These are phyloP conservation scores for Sericinus montela DNA, from an alignment of 2,888 invertebrate species.

Conservation along the genomic window DNA sequence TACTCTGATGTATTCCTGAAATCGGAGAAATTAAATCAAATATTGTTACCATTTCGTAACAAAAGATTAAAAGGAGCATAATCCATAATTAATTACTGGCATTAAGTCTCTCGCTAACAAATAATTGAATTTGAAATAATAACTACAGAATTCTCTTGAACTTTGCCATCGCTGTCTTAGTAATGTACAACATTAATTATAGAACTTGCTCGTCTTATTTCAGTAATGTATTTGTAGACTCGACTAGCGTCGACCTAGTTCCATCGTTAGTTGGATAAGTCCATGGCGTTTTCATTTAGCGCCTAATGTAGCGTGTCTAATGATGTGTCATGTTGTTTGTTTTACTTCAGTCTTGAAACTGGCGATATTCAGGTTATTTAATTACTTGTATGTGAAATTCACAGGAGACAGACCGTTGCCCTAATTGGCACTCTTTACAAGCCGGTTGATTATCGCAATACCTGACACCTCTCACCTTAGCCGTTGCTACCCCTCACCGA, in stretches of 20 bases:
- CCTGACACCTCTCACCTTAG: too few relatives aligned
- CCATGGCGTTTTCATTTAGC: constrained; percentile 29
- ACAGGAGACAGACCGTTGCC: too few relatives aligned
- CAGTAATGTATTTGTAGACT: constrained; percentile 50
- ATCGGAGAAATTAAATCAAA: too few relatives aligned
- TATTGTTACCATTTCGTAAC: too few relatives aligned
- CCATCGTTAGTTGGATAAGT: constrained; percentile 24
- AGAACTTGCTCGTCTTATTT: constrained; percentile 50
- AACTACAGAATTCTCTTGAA: constrained; percentile 1
- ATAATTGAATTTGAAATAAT: constrained; percentile 5
- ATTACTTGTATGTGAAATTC: too few relatives aligned
- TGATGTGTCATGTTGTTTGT: constrained; percentile 6
- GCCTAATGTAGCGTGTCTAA: constrained; percentile 31
- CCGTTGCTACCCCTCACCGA: too few relatives aligned
- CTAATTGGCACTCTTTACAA: too few relatives aligned
- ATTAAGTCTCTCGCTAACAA: not conserved
- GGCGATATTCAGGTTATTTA: not conserved
- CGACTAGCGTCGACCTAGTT: constrained; percentile 43
- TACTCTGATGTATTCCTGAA: too few relatives aligned
- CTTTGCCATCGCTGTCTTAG: constrained; percentile 5
- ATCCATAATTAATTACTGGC: not conserved
- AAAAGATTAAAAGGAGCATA: too few relatives aligned
- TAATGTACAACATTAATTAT: constrained; percentile 51
- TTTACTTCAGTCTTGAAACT: constrained; percentile 2
- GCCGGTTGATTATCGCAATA: too few relatives aligned